Evolutionary conservation across 2,797 vertebrate genomes (phyloP).

Genomic region (Argya squamiceps): DNA sequence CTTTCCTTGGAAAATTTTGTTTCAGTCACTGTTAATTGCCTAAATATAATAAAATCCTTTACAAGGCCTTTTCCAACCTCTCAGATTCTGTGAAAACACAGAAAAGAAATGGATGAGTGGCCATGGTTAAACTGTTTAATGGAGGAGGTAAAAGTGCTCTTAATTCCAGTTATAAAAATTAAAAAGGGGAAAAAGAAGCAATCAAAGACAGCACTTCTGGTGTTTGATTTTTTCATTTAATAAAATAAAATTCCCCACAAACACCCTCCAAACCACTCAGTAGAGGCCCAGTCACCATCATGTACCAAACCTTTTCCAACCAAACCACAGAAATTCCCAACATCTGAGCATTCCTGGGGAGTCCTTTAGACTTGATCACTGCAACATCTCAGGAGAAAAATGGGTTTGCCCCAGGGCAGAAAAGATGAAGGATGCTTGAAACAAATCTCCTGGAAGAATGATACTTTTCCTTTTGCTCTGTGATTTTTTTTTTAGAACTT

Average conservation of each 20-base stretch:
- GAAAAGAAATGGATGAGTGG: neutral
- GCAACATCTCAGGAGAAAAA: neutral
- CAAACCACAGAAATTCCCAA: neutral
- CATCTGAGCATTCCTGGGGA: neutral
- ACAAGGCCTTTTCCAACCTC: neutral
- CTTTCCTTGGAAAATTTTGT: neutral
- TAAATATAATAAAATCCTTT: neutral
- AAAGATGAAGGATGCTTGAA: neutral
- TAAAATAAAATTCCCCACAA: neutral
- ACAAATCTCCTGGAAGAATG: neutral
- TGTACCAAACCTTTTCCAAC: neutral
- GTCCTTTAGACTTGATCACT: neutral
- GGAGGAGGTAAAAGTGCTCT: neutral
- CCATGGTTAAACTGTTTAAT: neutral
- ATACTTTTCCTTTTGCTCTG: neutral
- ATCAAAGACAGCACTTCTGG: neutral
- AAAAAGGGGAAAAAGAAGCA: accelerated
- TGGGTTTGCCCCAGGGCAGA: neutral
- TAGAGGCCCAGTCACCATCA: neutral
- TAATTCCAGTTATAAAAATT: neutral
- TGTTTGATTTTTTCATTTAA: neutral
- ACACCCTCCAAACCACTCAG: too few species aligned
- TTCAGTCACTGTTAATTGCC: neutral
- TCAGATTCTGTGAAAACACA: neutral
- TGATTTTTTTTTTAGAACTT: neutral